Evolutionary conservation across 1,140 invertebrate species (phyloP).

Genomic region (Anoplophora glabripennis): DNA sequence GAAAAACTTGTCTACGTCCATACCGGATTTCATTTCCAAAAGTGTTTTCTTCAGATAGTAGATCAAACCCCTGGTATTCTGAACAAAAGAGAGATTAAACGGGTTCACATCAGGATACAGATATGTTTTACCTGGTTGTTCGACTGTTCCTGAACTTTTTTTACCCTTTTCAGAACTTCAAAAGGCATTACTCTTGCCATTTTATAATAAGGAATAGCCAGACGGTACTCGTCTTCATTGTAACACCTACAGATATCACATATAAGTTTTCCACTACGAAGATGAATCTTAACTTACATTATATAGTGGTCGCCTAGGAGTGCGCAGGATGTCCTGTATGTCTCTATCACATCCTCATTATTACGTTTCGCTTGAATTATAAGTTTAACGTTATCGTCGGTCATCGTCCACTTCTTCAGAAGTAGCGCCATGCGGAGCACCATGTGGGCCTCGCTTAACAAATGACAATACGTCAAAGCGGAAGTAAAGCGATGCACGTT

Average conservation of each 20-base stretch:
- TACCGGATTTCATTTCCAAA: slow-evolving; percentile 47
- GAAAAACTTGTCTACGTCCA: slow-evolving; percentile 50
- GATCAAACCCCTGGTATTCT: slow-evolving; percentile 53
- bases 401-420: slow-evolving; percentile 40
- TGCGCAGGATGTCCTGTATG: slow-evolving; percentile 60
- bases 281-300: slow-evolving; percentile 49
- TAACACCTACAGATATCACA: slow-evolving; percentile 27
- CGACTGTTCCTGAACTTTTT: slow-evolving; percentile 45
- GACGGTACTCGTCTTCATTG: slow-evolving; percentile 54
- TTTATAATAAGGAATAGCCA: slow-evolving; percentile 61
- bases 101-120: background rate
- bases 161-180: slow-evolving; percentile 52
- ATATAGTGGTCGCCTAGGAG: slow-evolving; percentile 65
- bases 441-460: slow-evolving; percentile 65
- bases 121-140: slow-evolving; percentile 29
- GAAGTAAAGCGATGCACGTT: slow-evolving; percentile 59
- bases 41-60: slow-evolving; percentile 54
- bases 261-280: background rate
- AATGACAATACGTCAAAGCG: slow-evolving; percentile 62
- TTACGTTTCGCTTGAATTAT: slow-evolving; percentile 37
- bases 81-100: slow-evolving; percentile 17
- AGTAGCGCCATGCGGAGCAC: slow-evolving; percentile 56
- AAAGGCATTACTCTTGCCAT: slow-evolving; percentile 55
- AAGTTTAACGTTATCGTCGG: slow-evolving; percentile 36
- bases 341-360: slow-evolving; percentile 51